Evolutionary conservation across 2,113 vertebrate species (phyloP).

Genomic region (Stegastes partitus): DNA sequence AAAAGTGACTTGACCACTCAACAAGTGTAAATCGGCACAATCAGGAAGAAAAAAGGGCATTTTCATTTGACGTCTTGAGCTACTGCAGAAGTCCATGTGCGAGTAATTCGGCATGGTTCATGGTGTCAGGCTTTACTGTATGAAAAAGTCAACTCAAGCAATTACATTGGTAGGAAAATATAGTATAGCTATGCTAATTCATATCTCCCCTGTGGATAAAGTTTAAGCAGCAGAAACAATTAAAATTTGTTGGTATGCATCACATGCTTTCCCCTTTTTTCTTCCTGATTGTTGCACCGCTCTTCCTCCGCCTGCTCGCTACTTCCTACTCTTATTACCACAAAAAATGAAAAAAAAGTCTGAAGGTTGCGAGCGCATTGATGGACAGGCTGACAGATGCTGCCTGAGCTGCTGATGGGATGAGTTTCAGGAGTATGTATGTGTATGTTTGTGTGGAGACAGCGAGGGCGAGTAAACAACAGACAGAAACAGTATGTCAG

Average conservation of each 20-base stretch:
- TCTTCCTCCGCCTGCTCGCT: neutral
- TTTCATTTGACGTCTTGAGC: no score
- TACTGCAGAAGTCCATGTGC: no score
- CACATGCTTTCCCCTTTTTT: neutral
- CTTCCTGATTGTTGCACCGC: neutral
- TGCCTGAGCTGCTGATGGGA: constrained; percentile 60
- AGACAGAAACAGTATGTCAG: constrained; percentile 58
- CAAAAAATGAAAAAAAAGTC: neutral
- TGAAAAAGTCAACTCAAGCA: no score
- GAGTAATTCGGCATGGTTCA: no score
- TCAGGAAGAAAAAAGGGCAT: no score
- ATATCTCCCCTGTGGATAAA: neutral
- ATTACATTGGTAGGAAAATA: no score
- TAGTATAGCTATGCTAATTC: no score
- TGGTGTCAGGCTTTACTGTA: no score
- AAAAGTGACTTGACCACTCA: no score
- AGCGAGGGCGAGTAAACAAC: constrained; percentile 51
- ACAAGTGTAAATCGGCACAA: no score
- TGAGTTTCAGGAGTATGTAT: constrained; percentile 33
- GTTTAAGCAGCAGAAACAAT: constrained; percentile 2
- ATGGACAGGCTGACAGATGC: constrained; percentile 71
- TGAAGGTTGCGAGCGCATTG: constrained; percentile 39
- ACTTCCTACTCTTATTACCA: constrained; percentile 30
- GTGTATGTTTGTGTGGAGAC: neutral
- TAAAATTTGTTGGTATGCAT: constrained; percentile 1